These are phyloP conservation scores for Anhinga anhinga DNA, from an alignment of 2,113 vertebrate genomes.

Conservation along the genomic window DNA sequence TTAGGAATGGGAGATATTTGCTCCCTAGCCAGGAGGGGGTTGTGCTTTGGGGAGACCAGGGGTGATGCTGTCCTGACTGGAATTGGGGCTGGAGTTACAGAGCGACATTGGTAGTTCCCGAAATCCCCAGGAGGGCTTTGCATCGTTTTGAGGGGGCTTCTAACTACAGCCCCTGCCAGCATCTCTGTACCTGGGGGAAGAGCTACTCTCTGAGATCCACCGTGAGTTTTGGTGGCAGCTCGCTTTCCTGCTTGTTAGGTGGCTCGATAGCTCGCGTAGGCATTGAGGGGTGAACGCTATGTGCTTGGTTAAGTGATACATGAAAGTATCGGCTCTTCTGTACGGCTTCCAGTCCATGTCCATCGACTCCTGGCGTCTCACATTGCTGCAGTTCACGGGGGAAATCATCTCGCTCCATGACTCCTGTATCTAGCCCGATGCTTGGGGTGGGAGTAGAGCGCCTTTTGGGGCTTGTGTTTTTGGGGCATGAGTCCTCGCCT, in stretches of 20 bases:
- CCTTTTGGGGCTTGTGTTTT: neutral
- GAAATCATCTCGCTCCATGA: neutral
- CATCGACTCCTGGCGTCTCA: neutral
- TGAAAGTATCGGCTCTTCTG: neutral
- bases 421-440: fast-evolving
- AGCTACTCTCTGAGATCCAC: neutral
- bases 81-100: neutral
- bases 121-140: neutral
- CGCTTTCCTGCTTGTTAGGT: neutral
- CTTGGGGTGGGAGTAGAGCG: neutral
- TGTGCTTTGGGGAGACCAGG: neutral
- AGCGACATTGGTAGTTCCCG: fast-evolving
- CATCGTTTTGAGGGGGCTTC: neutral
- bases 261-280: fast-evolving
- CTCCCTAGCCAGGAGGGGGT: neutral
- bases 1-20: neutral
- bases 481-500: neutral
- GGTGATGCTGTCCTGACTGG: fast-evolving
- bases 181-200: neutral
- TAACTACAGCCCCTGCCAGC: neutral
- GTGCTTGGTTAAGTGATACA: neutral
- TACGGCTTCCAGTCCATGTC: neutral
- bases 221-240: neutral
- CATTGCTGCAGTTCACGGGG: neutral
- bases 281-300: fast-evolving